phyloP scores from a whole-genome alignment of 2,113 vertebrate species.

The Cyrtonyx montezumae region DNA sequence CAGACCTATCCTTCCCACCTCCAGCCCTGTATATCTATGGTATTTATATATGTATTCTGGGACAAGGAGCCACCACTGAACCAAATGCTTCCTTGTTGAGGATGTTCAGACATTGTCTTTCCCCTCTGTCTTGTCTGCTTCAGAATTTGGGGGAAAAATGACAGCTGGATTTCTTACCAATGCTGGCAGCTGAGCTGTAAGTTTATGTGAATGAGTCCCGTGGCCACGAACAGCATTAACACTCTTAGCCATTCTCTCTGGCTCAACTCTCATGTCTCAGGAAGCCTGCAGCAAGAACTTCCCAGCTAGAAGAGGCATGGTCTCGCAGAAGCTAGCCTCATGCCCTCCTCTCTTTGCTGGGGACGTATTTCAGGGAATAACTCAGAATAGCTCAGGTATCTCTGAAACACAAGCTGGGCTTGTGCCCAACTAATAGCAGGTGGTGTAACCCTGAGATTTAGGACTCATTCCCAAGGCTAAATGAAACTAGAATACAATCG shows the following conservation, averaged over 20 bases:
- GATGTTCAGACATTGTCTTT: neutral
- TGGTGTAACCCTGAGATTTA: neutral
- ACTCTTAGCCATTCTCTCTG: neutral
- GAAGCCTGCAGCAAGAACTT: rapidly evolving
- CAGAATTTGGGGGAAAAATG: neutral
- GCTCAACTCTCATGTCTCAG: neutral
- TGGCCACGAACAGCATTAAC: neutral
- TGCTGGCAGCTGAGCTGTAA: neutral
- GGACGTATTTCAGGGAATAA: neutral
- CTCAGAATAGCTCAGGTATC: neutral
- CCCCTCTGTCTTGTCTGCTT: neutral
- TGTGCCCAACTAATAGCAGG: neutral
- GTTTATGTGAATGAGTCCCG: neutral
- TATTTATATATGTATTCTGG: neutral
- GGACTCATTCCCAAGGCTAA: neutral
- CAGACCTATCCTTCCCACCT: neutral
- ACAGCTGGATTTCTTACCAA: neutral
- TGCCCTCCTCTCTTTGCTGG: neutral
- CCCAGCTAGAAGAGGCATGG: neutral
- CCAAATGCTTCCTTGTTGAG: neutral
- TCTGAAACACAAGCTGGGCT: neutral
- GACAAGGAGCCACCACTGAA: neutral
- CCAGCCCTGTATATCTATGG: neutral
- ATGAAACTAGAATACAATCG: neutral
- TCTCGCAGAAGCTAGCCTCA: neutral